Evolutionary conservation across 2,113 vertebrate genomes (phyloP), one percentile per base, ranked within the genome.

Genomic region (Synchiropus splendidus): DNA sequence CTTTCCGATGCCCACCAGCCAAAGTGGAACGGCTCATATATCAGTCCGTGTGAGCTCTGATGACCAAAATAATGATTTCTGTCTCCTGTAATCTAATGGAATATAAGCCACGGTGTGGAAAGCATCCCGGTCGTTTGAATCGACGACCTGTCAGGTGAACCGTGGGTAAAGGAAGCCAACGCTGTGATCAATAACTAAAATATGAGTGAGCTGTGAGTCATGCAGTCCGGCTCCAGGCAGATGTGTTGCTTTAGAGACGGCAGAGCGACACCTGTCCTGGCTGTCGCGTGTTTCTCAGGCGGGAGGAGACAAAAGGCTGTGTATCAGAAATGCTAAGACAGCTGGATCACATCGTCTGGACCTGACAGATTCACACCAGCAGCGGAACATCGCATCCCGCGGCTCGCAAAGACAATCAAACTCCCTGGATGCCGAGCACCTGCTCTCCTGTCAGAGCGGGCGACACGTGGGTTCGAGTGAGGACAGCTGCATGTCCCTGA

Each of bases 101-200:
- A 58, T 66, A 64, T 64, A 64, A 74, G 64, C 46, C 62, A 72
- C 61, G 61, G 64, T 15, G 51, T 54, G 54, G 60, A 59, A 58
- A 57, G 70, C 12, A 15, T 66, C 67, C 48, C 48, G 61, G 56
- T 57, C 51, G 54, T 50, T 57, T 45, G 46, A 66, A 78, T 80
- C 68, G 60, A 76, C 60, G 45, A 60, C 42, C 58, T 67, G 70
- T 71, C 70, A 62, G 17, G 58, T 18, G 9, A 10, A 12, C 39
- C 53, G 48, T 35, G 51, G 54, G 62, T 59, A 34, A 38, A 64
- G 38, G 70, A 74, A 72, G 68, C 64, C 62, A 75, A 72, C 67
- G 70, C 65, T 71, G 36, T 62, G 43, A 72, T 75, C 76, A 70
- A 81, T 79, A 75, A 79, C 48, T 74, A 74, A 40, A 71, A 65